Base-by-base conservation (phyloP, 2,113 vertebrate genomes). In the Anser brachyrhynchus region DNA sequence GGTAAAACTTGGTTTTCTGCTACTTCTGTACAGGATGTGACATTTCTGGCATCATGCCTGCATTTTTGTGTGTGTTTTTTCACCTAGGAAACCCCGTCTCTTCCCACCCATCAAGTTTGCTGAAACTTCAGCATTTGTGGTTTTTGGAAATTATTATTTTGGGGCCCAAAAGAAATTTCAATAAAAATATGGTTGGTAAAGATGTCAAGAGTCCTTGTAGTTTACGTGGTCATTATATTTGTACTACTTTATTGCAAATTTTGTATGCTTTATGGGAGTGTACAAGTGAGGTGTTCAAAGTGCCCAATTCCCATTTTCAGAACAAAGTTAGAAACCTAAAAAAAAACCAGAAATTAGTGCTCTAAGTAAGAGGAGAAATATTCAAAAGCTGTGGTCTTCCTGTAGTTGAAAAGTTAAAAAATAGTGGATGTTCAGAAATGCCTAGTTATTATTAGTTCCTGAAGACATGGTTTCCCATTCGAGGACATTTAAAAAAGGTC, bases 41-140 rank as follows among this genome's bases (percentile, higher is more conserved):
- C 73, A 62, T 37, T 91, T 69, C 73, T 97, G 85, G 93, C 77
- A 13, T 49, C 9, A 13, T 59, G 72, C 69, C 61, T 75, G n/a
- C 54, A 74, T 92, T 94, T 89, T 72, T 91, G 44, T 91, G 51
- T 80, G 78, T 92, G 23, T 94, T 95, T 96, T 94, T 95, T 97
- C 81, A 93, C 89, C 66, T 93, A 82, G 69, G 87, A 92, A 96
- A 95, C 70, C 8, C 55, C 28, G 55, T 75, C 25, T 92, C 64
- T 79, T 94, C 75, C 92, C 44, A 89, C 43, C 41, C 74, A 92
- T 87, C 43, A 67, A 89, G 64, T 59, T 67, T 57, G 86, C 66
- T 58, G 52, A 87, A 91, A 95, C n/a, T 29, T 95, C 87, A 96
- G 74, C 74, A 71, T 81, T 92, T 94, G 59, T 72, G 55, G 46